phyloP scores from a whole-genome alignment of 35 echinoderm and acorn worm species.

The Stichopus chloronotus region DNA sequence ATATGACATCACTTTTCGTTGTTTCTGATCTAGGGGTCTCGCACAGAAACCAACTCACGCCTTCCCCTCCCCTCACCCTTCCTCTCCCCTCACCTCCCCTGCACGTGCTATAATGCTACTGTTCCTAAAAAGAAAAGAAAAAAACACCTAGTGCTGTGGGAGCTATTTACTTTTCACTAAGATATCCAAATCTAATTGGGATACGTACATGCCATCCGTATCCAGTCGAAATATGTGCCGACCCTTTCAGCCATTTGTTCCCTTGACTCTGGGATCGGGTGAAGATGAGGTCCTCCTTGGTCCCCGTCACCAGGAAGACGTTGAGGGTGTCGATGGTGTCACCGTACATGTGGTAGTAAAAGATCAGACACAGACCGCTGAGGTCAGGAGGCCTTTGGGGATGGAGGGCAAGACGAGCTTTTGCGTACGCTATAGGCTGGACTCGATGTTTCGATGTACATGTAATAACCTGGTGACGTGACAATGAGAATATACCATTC shows the following conservation, averaged over 20 bases:
- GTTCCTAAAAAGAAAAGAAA: too few species aligned
- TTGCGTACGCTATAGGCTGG: background rate
- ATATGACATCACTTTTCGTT: too few species aligned
- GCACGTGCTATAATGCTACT: too few species aligned
- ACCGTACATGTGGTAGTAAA: slow-evolving; percentile 8
- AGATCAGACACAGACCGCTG: background rate
- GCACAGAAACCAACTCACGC: too few species aligned
- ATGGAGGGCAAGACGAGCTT: background rate
- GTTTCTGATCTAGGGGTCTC: too few species aligned
- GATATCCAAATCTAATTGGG: too few species aligned
- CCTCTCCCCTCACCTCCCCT: too few species aligned
- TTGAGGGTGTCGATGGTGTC: background rate
- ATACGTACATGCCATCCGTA: background rate
- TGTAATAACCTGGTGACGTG: slow-evolving; percentile 29
- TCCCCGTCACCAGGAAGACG: background rate
- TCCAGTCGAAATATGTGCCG: background rate
- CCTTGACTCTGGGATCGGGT: slow-evolving; percentile 17
- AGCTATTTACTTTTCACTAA: too few species aligned
- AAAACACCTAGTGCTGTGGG: too few species aligned
- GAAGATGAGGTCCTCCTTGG: slow-evolving; percentile 60
- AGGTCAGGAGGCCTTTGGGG: background rate
- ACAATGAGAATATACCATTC: too few species aligned
- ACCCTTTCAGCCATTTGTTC: background rate
- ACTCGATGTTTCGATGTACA: background rate
- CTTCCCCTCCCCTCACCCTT: too few species aligned